Evolutionary conservation across 2,888 invertebrate genomes (phyloP), one percentile per base, ranked within the genome.

Genomic region (Dysmachus trigonus): DNA sequence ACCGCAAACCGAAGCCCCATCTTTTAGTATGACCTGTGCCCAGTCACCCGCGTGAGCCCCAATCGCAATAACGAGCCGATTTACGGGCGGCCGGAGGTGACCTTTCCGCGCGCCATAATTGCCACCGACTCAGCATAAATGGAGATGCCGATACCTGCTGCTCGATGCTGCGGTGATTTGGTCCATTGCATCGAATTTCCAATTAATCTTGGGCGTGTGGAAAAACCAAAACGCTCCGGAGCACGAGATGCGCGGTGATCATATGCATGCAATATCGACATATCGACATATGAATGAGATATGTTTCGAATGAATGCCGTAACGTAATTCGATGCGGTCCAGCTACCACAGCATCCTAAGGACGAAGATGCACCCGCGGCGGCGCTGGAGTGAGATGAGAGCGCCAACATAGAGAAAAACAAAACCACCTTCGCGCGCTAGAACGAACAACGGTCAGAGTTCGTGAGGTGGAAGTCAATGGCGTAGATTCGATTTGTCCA

Each of bases 111-210:
- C 38, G 30, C 47, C 77, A 77, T 77, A 77, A 77, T 77, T 77
- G 77, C 77, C 77, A 47, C 77, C 77, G 5, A 77, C 77, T 77
- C 41, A 77, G 47, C 77, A 77, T 77, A 77, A 77, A 77, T 27
- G 41, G 77, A 77, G 41, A 30, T 30, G 77, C 62, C 13, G 10
- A 41, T 41, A 41, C 15, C 15, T 41, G 15, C 41, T 41, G 41
- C 41, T 41, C 15, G 41, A 41, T 41, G 15, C 41, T 3, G 41
- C 8, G n/a, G 38, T 22, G 62, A 62, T 62, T 18, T 27, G 62
- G 62, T 62, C 62, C 62, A 62, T 62, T 62, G 62, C 62, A 27
- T 62, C 62, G 27, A 62, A 62, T 62, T 27, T 22, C 62, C 62
- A 62, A 62, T 62, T 62, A 62, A 62, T 62, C 62, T 62, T 62